Evolutionary conservation across 2,113 vertebrate genomes (phyloP), one percentile per base, ranked within the genome.

Genomic region (Ardeotis arabs): DNA sequence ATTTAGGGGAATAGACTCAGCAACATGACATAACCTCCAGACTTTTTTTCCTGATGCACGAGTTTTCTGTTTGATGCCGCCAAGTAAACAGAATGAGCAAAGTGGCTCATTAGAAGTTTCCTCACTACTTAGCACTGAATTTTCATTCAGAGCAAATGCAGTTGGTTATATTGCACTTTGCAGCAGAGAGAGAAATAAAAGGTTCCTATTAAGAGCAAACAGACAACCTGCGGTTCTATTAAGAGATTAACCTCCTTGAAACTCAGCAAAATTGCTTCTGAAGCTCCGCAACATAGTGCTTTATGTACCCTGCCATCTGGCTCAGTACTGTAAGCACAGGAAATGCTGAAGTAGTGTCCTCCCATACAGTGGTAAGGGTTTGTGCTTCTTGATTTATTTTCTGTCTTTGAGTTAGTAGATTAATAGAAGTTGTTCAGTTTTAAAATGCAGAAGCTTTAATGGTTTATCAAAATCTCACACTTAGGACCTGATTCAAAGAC

Each of bases 61-160:
- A 92, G 35, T 84, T 87, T 92, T 92, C 35, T 78, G 12, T 85
- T 96, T 84, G 60, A 45, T 89, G 58, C 47, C 90, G 64, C 53
- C 79, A 94, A 90, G 90, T 75, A 90, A 92, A 72, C 29, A 67
- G 80, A 89, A 87, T 14, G 47, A 86, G 47, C 4, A 37, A 78
- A 95, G 68, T 62, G 52, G 33, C 39, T 95, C 86, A 89, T 96
- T 94, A 93, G 53, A 87, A 92, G 44, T 93, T 94, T 78, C 4
- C 3, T 63, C 93, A 89, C 55, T 66, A 55, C 60, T 53, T 76
- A 66, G 49, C 22, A 52, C 13, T 2, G 22, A 86, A 74, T 63
- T 90, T 90, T 90, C 18, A 58, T 74, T 95, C 53, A 21, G 49
- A 68, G 44, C 66, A 94, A 89, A 89, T 35, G 39, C 41, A n/a